phyloP scores from a whole-genome alignment of 2,113 vertebrate genomes.

The Laticauda laticaudata region DNA sequence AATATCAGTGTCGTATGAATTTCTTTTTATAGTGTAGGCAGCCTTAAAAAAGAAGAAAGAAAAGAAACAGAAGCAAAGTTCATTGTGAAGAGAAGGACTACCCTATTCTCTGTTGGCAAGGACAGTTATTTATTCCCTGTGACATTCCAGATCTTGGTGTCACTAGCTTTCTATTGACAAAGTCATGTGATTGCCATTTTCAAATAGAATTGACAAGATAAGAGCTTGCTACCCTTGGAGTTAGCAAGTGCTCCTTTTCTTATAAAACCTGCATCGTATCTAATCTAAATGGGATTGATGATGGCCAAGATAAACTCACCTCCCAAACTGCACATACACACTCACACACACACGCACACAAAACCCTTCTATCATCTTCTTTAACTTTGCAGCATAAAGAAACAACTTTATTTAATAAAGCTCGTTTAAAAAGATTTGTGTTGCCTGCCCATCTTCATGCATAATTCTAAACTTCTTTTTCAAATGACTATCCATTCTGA shows the following conservation, averaged over 20 bases:
- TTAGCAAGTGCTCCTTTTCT: constrained; percentile 70
- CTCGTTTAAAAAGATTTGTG: constrained; percentile 18
- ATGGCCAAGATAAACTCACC: constrained; percentile 69
- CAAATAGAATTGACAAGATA: constrained; percentile 72
- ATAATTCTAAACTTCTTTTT: background rate
- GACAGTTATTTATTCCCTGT: constrained; percentile 57
- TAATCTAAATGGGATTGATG: constrained; percentile 73
- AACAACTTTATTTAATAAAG: constrained; percentile 48
- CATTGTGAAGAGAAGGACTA: constrained; percentile 68
- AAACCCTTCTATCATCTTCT: constrained; percentile 67
- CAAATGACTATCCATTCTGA: constrained; percentile 42
- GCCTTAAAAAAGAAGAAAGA: constrained; percentile 72
- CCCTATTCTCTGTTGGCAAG: constrained; percentile 46
- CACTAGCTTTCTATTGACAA: constrained; percentile 60
- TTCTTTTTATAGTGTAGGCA: constrained; percentile 75
- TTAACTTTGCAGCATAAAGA: constrained; percentile 65
- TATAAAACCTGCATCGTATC: constrained; percentile 80
- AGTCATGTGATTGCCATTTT: constrained; percentile 61
- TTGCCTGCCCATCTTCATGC: constrained; percentile 29
- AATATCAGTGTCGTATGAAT: constrained; percentile 78
- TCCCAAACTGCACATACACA: constrained; percentile 56
- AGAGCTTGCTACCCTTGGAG: constrained; percentile 69
- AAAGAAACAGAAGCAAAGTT: constrained; percentile 54
- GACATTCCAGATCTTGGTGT: constrained; percentile 61
- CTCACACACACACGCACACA: constrained; percentile 42